These are phyloP conservation scores for Orius insidiosus DNA, from an alignment of 1,140 invertebrate genomes.

Conservation along the genomic window DNA sequence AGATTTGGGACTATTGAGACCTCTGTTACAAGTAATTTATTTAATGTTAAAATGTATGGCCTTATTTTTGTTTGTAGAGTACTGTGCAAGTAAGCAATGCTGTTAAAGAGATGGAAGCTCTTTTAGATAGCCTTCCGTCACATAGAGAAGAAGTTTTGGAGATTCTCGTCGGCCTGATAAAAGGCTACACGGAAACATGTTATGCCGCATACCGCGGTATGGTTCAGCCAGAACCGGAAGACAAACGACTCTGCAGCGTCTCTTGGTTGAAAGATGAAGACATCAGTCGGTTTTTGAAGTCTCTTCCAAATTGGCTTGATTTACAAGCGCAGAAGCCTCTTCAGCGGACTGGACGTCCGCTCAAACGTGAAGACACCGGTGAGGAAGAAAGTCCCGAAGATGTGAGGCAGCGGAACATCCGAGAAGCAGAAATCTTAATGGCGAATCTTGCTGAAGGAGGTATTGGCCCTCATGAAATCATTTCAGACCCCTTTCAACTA, in stretches of 20 bases:
- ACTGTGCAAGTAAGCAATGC: constrained; percentile 53
- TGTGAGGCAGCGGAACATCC: constrained; percentile 58
- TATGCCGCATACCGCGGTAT: constrained; percentile 55
- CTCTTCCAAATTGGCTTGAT: constrained; percentile 65
- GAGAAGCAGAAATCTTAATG: constrained; percentile 83
- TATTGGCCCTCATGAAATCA: constrained; percentile 67
- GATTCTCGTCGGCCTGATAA: constrained; percentile 47
- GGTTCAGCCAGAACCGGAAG: constrained; percentile 62
- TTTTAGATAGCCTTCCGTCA: constrained; percentile 52
- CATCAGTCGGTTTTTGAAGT: constrained; percentile 76
- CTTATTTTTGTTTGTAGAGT: too few species aligned
- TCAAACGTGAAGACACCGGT: constrained; percentile 32
- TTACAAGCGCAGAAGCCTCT: constrained; percentile 38
- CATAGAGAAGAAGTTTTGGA: constrained; percentile 51
- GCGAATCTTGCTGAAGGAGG: constrained; percentile 71
- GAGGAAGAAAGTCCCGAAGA: constrained; percentile 59
- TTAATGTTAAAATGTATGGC: too few species aligned
- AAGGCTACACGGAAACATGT: constrained; percentile 59
- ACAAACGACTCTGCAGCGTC: constrained; percentile 65
- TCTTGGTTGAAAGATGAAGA: constrained; percentile 89
- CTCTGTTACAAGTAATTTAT: constrained; percentile 46
- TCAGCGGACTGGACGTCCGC: constrained; percentile 20
- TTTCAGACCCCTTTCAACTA: constrained; percentile 58
- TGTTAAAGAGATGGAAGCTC: constrained; percentile 44
- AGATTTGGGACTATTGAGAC: constrained; percentile 38